These are phyloP conservation scores for Ceratosolen fusciceps DNA, from an alignment of 1,140 invertebrate genomes.

Conservation along the genomic window DNA sequence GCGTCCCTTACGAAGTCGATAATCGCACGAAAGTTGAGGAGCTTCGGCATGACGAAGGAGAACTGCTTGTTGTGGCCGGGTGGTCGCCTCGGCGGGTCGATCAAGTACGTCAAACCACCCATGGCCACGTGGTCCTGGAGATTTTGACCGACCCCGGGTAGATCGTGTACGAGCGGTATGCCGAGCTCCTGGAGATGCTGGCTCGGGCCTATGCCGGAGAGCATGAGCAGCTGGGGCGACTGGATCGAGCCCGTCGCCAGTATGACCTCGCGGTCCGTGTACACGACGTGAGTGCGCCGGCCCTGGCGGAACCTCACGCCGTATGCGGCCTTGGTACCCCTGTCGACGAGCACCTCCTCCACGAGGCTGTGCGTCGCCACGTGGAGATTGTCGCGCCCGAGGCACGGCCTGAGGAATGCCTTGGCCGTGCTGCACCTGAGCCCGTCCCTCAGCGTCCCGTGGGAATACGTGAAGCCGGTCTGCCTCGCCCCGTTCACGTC, in stretches of 20 bases:
- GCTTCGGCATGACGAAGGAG: conserved; percentile 75
- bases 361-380: conserved; percentile 78
- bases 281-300: conserved; percentile 67
- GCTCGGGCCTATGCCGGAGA: conserved; percentile 82
- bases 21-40: conserved; percentile 71
- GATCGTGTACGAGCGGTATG: conserved; percentile 71
- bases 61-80: conserved; percentile 66
- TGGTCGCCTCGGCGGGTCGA: conserved; percentile 64
- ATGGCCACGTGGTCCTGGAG: conserved; percentile 84
- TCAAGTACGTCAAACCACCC: conserved; percentile 74
- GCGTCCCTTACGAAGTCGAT: conserved; percentile 73
- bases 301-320: conserved; percentile 77
- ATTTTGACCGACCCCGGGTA: conserved; percentile 85
- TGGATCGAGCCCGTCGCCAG: conserved; percentile 80
- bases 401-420: conserved; percentile 82
- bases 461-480: conserved; percentile 80
- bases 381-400: conserved; percentile 81
- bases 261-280: conserved; percentile 79
- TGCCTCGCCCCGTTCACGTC: conserved; percentile 85
- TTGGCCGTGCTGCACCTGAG: conserved; percentile 86
- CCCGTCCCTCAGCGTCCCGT: conserved; percentile 86
- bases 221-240: conserved; percentile 85
- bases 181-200: conserved; percentile 73
- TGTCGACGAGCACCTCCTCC: conserved; percentile 77
- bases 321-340: conserved; percentile 71